Percentiles rank a stretch among this genome's conserved stretches.
phyloP scores from a whole-genome alignment of 92 coral and sea anemone genomes.

The Phenganax subtilis region DNA sequence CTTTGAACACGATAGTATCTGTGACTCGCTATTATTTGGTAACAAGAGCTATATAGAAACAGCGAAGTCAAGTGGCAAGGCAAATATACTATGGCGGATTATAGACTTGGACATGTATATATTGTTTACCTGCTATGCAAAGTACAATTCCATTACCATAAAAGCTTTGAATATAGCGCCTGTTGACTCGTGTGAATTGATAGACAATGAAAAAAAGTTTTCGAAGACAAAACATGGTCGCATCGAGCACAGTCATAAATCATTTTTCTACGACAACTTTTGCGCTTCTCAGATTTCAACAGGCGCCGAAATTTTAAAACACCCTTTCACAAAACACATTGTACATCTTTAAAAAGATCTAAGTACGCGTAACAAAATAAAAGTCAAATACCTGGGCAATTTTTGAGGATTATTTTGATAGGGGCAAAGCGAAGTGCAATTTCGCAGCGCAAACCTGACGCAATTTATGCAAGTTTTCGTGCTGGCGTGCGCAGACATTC shows the following conservation, averaged over 20 bases:
- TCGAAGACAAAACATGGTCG: constrained; percentile 6
- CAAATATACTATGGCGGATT: constrained; percentile 15
- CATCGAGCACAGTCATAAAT: constrained; percentile 19
- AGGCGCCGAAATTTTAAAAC: background rate
- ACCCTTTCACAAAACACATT: background rate
- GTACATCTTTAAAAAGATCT: background rate
- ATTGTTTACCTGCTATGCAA: background rate
- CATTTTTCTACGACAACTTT: constrained; percentile 5
- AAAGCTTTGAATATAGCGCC: background rate
- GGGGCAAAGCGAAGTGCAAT: background rate
- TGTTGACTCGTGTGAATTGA: background rate
- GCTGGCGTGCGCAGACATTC: constrained; percentile 8
- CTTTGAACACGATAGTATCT: background rate
- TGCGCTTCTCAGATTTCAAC: constrained; percentile 17
- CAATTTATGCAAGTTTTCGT: background rate
- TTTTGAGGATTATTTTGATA: background rate
- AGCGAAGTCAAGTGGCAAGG: constrained; percentile 7
- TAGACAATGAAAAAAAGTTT: background rate
- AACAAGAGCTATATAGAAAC: background rate
- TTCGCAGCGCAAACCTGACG: background rate
- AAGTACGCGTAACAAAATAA: background rate
- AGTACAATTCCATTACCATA: background rate
- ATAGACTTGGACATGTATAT: background rate
- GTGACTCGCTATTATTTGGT: background rate
- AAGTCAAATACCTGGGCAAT: background rate